phyloP scores from a whole-genome alignment of 2,113 vertebrate genomes.

The Ictalurus punctatus region DNA sequence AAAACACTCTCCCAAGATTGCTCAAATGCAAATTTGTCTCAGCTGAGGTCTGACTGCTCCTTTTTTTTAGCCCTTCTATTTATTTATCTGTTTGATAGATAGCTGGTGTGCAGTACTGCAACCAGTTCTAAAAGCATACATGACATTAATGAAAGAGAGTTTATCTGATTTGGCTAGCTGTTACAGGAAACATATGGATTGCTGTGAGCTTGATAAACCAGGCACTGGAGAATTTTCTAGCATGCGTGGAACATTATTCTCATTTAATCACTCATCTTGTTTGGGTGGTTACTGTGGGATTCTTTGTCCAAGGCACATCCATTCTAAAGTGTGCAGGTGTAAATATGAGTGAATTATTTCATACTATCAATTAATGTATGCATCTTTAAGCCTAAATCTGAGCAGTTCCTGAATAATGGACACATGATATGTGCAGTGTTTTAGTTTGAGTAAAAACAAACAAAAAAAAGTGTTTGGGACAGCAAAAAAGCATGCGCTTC shows the following conservation, averaged over 20 bases:
- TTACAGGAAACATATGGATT: constrained; percentile 7
- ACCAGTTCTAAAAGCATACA: background rate
- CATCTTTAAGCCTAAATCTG: background rate
- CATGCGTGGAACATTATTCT: background rate
- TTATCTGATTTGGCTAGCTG: background rate
- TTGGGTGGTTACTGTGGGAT: background rate
- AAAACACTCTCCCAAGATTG: background rate
- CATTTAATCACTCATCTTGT: background rate
- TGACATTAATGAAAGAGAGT: background rate
- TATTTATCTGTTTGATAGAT: background rate
- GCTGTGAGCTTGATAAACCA: background rate
- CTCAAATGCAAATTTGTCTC: background rate
- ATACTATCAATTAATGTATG: background rate
- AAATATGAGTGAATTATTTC: background rate
- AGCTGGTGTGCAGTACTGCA: background rate
- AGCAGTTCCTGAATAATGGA: background rate
- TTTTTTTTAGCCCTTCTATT: background rate
- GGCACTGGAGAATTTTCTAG: background rate
- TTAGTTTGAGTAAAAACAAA: background rate
- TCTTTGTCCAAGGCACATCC: background rate
- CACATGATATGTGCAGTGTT: background rate
- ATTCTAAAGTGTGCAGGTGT: background rate
- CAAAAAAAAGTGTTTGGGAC: background rate
- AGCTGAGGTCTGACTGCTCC: background rate
- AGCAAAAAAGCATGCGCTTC: background rate